Percentiles rank a stretch among this genome's conserved stretches.
Evolutionary conservation across 2,797 vertebrate genomes (phyloP).

Genomic region (Allochrocebus solatus): DNA sequence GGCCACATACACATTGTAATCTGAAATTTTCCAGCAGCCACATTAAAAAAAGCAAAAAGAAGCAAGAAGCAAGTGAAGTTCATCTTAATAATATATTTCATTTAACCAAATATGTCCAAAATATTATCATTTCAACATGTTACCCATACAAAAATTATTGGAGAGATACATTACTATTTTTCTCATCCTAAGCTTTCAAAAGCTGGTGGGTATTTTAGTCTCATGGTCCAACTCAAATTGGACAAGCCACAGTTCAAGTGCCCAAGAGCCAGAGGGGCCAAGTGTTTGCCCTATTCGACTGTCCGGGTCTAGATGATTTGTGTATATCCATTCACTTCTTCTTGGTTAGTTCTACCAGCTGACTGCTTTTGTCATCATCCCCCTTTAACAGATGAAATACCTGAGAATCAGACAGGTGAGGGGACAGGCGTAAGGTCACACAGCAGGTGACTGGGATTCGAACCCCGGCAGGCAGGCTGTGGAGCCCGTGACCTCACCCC

Average conservation of each 20-base stretch:
- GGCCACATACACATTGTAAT: fast-evolving
- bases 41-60: not conserved
- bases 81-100: not conserved
- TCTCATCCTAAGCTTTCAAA: not conserved
- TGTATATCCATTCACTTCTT: not conserved
- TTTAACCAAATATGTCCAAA: not conserved
- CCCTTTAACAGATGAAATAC: not conserved
- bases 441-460: not conserved
- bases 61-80: not conserved
- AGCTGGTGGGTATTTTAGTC: too few relatives aligned
- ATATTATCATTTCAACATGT: not conserved
- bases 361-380: not conserved
- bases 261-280: not conserved
- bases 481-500: fast-evolving
- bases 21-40: not conserved
- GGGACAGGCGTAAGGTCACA: not conserved
- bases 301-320: too few relatives aligned
- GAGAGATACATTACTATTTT: not conserved
- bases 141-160: not conserved
- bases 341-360: not conserved
- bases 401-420: not conserved
- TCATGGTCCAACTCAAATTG: not conserved
- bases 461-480: not conserved
- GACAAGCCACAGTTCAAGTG: not conserved
- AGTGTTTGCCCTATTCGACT: fast-evolving